phyloP scores from a whole-genome alignment of 2,888 invertebrate genomes.

The Phragmatobia fuliginosa region DNA sequence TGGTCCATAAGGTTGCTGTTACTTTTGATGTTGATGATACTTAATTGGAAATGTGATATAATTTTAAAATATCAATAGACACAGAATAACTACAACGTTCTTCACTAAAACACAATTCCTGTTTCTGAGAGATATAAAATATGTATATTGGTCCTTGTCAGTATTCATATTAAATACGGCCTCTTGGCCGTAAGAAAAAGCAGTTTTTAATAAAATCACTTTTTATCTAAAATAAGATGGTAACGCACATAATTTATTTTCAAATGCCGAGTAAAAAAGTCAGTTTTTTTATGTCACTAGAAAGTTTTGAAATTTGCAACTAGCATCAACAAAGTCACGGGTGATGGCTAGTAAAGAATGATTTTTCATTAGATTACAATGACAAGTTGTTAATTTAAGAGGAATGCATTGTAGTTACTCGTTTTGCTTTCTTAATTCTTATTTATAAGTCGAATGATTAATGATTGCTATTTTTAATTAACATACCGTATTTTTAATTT shows the following conservation, averaged over 20 bases:
- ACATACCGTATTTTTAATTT: constrained; percentile 10
- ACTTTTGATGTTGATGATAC: too few species aligned
- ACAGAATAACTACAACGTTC: too few species aligned
- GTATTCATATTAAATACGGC: too few species aligned
- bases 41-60: too few species aligned
- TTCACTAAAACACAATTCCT: too few species aligned
- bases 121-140: too few species aligned
- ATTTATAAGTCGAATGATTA: constrained; percentile 14
- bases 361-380: not conserved
- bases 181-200: not conserved
- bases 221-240: not conserved
- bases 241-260: not conserved
- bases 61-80: too few species aligned
- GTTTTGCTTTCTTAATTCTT: constrained; percentile 10
- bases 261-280: not conserved
- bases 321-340: not conserved
- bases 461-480: constrained; percentile 17
- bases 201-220: not conserved
- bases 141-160: too few species aligned
- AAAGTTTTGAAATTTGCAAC: not conserved
- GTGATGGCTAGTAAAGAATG: not conserved
- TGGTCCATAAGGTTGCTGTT: too few species aligned
- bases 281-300: not conserved
- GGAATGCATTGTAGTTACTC: constrained; percentile 15
- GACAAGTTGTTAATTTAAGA: not conserved